Evolutionary conservation across 1,140 invertebrate species (phyloP).

Genomic region (Coenobita brevimanus): DNA sequence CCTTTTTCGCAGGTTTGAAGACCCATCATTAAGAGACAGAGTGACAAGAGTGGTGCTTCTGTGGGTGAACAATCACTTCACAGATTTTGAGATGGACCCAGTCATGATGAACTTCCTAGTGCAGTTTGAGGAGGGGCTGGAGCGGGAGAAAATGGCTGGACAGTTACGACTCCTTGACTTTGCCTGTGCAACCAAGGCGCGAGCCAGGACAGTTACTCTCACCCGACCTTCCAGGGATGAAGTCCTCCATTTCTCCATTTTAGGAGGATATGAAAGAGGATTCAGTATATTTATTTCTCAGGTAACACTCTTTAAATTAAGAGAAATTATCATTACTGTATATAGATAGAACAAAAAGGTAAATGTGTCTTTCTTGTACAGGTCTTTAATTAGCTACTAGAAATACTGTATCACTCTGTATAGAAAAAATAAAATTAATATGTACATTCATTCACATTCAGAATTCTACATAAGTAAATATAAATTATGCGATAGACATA

Average conservation of each 20-base stretch:
- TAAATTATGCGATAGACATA: too few relatives aligned
- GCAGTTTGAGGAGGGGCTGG: conserved; percentile 90
- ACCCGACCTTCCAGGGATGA: conserved; percentile 93
- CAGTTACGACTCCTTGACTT: conserved; percentile 90
- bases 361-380: too few relatives aligned
- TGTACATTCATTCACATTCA: too few relatives aligned
- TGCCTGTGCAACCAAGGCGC: conserved; percentile 96
- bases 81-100: conserved; percentile 97
- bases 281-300: conserved; percentile 97
- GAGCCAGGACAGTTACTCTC: conserved; percentile 91
- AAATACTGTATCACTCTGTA: too few relatives aligned
- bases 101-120: conserved; percentile 98
- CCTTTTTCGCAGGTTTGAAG: conserved; percentile 81
- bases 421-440: too few relatives aligned
- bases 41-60: conserved; percentile 95
- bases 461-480: too few relatives aligned
- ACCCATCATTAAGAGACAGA: conserved; percentile 86
- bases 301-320: conserved; percentile 74
- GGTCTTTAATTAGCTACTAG: too few relatives aligned
- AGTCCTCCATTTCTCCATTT: conserved; percentile 92
- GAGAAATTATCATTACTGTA: too few relatives aligned
- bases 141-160: conserved; percentile 88
- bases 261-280: conserved; percentile 92
- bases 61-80: conserved; percentile 99
- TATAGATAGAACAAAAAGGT: too few relatives aligned